Evolutionary conservation across 2,113 vertebrate species (phyloP).

Genomic region (Elephantulus edwardii): DNA sequence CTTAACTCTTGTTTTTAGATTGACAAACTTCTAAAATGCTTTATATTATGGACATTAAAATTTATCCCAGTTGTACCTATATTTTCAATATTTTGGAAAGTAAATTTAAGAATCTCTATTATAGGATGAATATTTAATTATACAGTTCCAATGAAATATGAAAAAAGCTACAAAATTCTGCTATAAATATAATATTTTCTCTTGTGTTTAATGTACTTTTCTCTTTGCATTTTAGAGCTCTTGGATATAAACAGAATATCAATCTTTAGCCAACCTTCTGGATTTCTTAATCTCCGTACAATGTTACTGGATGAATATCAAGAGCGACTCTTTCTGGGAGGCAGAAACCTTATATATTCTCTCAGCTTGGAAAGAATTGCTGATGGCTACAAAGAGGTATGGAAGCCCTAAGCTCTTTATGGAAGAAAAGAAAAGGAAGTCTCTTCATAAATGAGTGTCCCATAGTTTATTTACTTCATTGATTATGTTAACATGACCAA

Average conservation of each 20-base stretch:
- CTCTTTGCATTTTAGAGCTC: constrained; percentile 89
- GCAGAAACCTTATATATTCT: constrained; percentile 93
- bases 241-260: constrained; percentile 95
- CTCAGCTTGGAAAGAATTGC: constrained; percentile 93
- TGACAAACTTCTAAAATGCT: constrained; percentile 25
- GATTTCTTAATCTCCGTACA: constrained; percentile 89
- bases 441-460: background rate
- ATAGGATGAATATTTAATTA: constrained; percentile 26
- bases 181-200: background rate
- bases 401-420: constrained; percentile 46
- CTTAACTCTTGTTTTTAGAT: background rate
- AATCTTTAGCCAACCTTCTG: constrained; percentile 90
- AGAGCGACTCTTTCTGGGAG: constrained; percentile 94
- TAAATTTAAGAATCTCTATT: background rate
- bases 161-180: constrained; percentile 52
- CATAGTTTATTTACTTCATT: background rate
- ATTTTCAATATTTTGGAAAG: constrained; percentile 49
- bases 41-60: background rate
- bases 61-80: background rate
- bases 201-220: constrained; percentile 59
- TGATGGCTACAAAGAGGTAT: constrained; percentile 91
- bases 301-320: constrained; percentile 96
- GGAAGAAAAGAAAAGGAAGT: background rate
- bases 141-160: constrained; percentile 33
- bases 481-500: background rate